Percentiles rank a stretch among this genome's conserved stretches.
Conservation (phyloP, 2,888 invertebrate species). For the Eustalomyia histrio region DNA sequence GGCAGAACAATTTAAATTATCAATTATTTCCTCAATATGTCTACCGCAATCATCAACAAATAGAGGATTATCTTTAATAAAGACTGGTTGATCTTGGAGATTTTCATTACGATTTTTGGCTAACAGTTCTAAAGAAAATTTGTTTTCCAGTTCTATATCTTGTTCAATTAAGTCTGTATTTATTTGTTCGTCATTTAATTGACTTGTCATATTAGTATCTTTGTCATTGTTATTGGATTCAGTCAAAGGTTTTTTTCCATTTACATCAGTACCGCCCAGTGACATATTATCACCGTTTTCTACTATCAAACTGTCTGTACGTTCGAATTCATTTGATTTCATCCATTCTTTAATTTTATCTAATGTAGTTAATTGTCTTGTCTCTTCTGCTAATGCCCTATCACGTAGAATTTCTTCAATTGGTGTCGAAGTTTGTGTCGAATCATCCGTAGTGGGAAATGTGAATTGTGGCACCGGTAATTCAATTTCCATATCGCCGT, state of each 20-base stretch:
- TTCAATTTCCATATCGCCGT: constrained; percentile 72
- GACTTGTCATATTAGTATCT: constrained; percentile 69
- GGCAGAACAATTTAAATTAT: constrained; percentile 52
- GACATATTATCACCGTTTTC: constrained; percentile 72
- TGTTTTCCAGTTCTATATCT: constrained; percentile 87
- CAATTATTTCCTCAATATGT: constrained; percentile 6
- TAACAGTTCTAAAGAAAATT: constrained; percentile 24
- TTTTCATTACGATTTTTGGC: neutral
- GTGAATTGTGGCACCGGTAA: constrained; percentile 72
- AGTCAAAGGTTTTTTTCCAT: constrained; percentile 71
- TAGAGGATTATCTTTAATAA: neutral
- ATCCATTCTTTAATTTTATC: constrained; percentile 79
- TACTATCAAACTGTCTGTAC: constrained; percentile 75
- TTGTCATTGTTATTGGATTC: constrained; percentile 69
- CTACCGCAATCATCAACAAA: neutral
- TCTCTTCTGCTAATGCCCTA: constrained; percentile 67
- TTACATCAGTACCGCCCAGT: constrained; percentile 65
- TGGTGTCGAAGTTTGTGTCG: constrained; percentile 75
- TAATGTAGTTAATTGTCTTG: constrained; percentile 71
- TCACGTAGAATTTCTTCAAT: constrained; percentile 73
- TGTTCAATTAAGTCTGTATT: constrained; percentile 85
- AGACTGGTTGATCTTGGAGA: neutral
- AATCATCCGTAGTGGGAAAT: constrained; percentile 73
- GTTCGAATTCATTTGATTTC: constrained; percentile 77
- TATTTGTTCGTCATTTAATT: constrained; percentile 81